Conservation (phyloP, 2,888 invertebrate species). For the Amphimallon solstitiale region DNA sequence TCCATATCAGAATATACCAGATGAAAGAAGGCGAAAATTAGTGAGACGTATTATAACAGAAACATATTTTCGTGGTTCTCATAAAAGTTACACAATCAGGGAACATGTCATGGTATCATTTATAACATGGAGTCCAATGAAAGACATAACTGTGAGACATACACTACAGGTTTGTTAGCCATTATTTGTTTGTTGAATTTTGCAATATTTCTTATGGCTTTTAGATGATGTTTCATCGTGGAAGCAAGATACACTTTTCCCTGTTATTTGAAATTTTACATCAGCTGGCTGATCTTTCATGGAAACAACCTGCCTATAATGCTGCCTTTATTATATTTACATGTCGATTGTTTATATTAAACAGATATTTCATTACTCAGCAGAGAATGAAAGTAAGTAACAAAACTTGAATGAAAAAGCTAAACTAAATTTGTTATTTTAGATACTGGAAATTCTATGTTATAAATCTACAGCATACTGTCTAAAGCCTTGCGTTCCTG, state of each 20-base stretch:
- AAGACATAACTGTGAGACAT: constrained; percentile 1
- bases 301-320: constrained; percentile 13
- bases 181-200: background rate
- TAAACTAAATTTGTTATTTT: background rate
- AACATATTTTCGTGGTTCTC: constrained; percentile 10
- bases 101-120: constrained; percentile 14
- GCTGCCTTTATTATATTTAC: constrained; percentile 9
- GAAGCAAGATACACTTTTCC: background rate
- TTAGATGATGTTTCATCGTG: constrained; percentile 16
- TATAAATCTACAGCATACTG: constrained; percentile 14
- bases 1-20: constrained; percentile 14
- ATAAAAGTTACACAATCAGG: background rate
- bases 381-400: constrained; percentile 10
- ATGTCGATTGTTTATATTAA: constrained; percentile 18
- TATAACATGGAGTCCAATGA: constrained; percentile 8
- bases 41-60: constrained; percentile 2
- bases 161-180: background rate
- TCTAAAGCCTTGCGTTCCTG: constrained; percentile 4
- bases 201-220: background rate
- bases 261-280: constrained; percentile 13
- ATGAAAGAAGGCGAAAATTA: constrained; percentile 3
- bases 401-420: background rate
- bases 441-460: constrained; percentile 8
- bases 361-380: constrained; percentile 1
- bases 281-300: background rate